Percentiles rank a stretch among this genome's conserved stretches.
These are phyloP conservation scores for Ailuropoda melanoleuca DNA, from an alignment of 2,113 vertebrate genomes.

Conservation along the genomic window DNA sequence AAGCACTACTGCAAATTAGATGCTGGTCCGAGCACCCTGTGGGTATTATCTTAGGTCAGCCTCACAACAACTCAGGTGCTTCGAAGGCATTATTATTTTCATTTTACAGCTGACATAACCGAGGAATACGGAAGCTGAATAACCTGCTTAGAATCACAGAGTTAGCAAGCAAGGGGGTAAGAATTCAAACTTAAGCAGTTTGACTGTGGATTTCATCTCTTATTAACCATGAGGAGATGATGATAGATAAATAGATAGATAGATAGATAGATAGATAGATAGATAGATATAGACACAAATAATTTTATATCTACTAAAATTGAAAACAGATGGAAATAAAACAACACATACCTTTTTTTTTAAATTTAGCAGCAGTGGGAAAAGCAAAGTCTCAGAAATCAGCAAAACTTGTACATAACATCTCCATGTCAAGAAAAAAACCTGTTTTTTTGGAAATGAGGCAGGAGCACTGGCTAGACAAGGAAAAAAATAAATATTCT, in stretches of 20 bases:
- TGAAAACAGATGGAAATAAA: conserved; percentile 1
- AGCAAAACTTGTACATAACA: neutral
- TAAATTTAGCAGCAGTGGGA: neutral
- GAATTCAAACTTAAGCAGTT: conserved; percentile 29
- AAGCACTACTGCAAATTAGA: neutral
- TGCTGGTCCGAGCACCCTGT: neutral
- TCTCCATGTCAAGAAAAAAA: neutral
- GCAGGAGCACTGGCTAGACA: neutral
- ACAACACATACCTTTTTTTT: neutral
- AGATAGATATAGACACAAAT: neutral
- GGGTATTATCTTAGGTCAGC: neutral
- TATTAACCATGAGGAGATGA: neutral
- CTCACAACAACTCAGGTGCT: neutral
- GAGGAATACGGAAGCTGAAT: neutral
- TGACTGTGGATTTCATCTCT: neutral
- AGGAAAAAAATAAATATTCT: neutral
- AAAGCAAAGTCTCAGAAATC: neutral
- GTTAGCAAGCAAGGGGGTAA: neutral
- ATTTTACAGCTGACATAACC: neutral
- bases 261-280: neutral
- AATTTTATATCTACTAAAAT: neutral
- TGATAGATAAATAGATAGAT: neutral
- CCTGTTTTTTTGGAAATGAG: neutral
- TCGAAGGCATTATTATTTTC: neutral
- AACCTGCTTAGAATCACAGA: neutral